Evolutionary conservation across 1,140 invertebrate species (phyloP).

Genomic region (Holcopasites calliopsidis): DNA sequence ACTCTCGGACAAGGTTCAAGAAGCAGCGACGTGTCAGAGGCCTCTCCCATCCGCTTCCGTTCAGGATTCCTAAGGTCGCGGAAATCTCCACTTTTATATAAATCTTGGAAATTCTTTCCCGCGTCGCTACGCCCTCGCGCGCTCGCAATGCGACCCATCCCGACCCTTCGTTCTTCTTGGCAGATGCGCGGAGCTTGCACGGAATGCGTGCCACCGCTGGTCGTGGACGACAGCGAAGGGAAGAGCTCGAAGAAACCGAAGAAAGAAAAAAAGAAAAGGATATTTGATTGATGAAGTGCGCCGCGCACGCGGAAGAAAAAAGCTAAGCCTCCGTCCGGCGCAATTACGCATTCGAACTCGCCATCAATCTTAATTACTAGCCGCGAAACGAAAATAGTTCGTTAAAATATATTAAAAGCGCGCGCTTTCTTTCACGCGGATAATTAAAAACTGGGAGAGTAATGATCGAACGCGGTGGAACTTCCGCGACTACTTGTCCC

Average conservation of each 20-base stretch:
- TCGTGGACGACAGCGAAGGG: background rate
- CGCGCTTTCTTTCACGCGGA: slow-evolving; percentile 49
- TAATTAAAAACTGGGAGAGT: slow-evolving; percentile 55
- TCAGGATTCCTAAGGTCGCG: background rate
- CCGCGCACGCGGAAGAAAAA: slow-evolving; percentile 19
- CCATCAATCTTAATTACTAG: slow-evolving; percentile 64
- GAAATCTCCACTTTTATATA: slow-evolving; percentile 39
- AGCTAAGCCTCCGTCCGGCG: slow-evolving; percentile 54
- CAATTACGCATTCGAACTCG: slow-evolving; percentile 62
- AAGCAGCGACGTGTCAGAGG: background rate
- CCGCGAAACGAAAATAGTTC: slow-evolving; percentile 57
- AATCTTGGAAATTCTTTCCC: slow-evolving; percentile 16
- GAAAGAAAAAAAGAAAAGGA: slow-evolving; percentile 24
- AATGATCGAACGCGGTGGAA: slow-evolving; percentile 45
- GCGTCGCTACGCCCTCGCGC: slow-evolving; percentile 40
- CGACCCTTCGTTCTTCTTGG: slow-evolving; percentile 22
- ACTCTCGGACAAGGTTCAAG: background rate
- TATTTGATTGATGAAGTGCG: slow-evolving; percentile 62
- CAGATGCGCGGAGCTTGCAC: slow-evolving; percentile 44
- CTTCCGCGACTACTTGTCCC: background rate
- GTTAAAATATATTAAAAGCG: slow-evolving; percentile 61
- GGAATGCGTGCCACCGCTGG: slow-evolving; percentile 48
- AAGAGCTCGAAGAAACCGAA: background rate
- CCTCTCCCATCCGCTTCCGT: slow-evolving; percentile 20
- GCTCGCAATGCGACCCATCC: slow-evolving; percentile 42